Conservation (phyloP, 2,888 invertebrate genomes). For the Biston stratarius region DNA sequence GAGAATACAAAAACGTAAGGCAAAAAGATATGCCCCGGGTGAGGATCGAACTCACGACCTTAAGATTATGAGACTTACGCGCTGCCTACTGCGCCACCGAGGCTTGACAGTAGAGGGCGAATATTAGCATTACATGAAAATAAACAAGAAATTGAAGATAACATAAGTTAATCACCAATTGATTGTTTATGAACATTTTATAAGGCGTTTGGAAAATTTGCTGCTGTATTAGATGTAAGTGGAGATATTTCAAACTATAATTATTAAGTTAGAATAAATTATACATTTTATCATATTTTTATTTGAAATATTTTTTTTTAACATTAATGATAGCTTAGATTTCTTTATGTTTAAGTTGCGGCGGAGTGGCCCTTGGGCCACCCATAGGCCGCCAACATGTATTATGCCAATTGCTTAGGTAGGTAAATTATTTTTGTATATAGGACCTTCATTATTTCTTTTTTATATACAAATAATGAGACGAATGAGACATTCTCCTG, state of each 20-base stretch:
- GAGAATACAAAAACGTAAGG: neutral
- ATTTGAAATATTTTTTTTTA: neutral
- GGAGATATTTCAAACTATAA: too few species aligned
- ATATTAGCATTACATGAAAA: constrained; percentile 6
- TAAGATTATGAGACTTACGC: constrained; percentile 96
- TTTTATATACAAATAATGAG: too few species aligned
- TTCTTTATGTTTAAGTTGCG: too few species aligned
- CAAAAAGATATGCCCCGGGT: constrained; percentile 94
- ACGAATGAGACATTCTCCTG: too few species aligned
- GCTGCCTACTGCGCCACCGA: constrained; percentile 83
- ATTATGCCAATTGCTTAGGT: too few species aligned
- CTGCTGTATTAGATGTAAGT: neutral
- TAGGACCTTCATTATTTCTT: too few species aligned
- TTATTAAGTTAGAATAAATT: too few species aligned
- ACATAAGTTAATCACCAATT: neutral
- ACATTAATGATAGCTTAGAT: neutral
- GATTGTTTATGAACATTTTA: neutral
- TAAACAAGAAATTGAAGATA: too few species aligned
- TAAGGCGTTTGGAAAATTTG: neutral
- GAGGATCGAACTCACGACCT: constrained; percentile 98
- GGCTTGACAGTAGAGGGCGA: constrained; percentile 7
- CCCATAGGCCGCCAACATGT: too few species aligned
- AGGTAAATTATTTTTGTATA: too few species aligned
- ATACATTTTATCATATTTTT: too few species aligned
- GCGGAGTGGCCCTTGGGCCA: too few species aligned